Percentiles rank a stretch among this genome's conserved stretches.
Evolutionary conservation across 2,113 vertebrate genomes (phyloP).

Genomic region (Tenrec ecaudatus): DNA sequence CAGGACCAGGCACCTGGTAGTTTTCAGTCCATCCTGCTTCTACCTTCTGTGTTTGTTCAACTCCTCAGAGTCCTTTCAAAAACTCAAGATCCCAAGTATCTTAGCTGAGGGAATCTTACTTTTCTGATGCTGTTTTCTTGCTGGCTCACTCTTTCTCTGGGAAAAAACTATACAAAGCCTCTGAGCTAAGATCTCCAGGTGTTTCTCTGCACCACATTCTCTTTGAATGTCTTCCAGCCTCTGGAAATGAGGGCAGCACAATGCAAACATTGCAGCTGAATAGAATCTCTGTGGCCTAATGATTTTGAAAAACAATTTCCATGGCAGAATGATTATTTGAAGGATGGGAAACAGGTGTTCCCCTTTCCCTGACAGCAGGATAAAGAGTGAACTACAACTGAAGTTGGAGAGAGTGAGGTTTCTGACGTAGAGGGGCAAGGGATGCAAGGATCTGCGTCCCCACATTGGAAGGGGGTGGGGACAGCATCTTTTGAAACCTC

Average conservation of each 20-base stretch:
- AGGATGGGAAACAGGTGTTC: constrained; percentile 81
- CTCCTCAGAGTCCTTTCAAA: constrained; percentile 34
- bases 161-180: constrained; percentile 35
- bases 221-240: constrained; percentile 63
- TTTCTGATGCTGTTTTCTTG: not conserved
- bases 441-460: not conserved
- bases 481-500: constrained; percentile 12
- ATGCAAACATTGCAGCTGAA: constrained; percentile 74
- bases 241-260: constrained; percentile 71
- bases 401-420: constrained; percentile 25
- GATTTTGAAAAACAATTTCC: constrained; percentile 78
- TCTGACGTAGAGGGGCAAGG: constrained; percentile 31
- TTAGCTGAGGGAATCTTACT: not conserved
- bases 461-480: not conserved
- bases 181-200: not conserved
- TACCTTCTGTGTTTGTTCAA: constrained; percentile 27
- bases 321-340: constrained; percentile 71
- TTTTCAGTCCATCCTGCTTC: not conserved
- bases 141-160: constrained; percentile 12
- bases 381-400: constrained; percentile 42
- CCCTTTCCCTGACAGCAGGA: constrained; percentile 65
- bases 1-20: constrained; percentile 8
- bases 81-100: constrained; percentile 40
- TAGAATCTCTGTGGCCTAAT: constrained; percentile 81
- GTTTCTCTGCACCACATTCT: constrained; percentile 55